A percentile compares a stretch with the other conserved stretches of the same genome.
Evolutionary conservation across 2,888 invertebrate species (phyloP).

Genomic region (Phengaris alcon): DNA sequence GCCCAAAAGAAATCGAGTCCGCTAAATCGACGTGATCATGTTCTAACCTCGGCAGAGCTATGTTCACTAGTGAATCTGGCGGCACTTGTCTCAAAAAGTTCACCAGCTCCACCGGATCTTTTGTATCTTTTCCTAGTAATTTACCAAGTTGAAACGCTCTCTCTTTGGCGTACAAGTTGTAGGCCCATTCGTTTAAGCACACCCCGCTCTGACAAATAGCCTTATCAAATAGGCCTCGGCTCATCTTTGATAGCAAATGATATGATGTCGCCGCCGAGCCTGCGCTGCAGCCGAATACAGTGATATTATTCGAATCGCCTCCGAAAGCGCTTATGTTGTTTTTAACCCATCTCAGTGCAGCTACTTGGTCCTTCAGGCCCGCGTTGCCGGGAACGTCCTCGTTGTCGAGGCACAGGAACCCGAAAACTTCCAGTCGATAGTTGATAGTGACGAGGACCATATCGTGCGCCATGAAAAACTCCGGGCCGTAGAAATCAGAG

Average conservation of each 20-base stretch:
- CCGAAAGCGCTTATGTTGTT: conserved; percentile 65
- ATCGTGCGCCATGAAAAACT: conserved; percentile 67
- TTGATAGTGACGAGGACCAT: conserved; percentile 70
- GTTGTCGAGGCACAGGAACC: conserved; percentile 68
- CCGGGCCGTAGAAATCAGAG: conserved; percentile 71
- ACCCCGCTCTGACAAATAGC: conserved; percentile 76
- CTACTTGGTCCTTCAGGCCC: conserved; percentile 71
- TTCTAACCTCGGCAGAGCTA: conserved; percentile 57
- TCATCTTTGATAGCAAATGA: conserved; percentile 67
- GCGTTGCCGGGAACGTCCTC: conserved; percentile 73
- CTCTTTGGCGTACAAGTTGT: conserved; percentile 56
- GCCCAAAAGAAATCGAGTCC: conserved; percentile 63
- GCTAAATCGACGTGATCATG: conserved; percentile 52
- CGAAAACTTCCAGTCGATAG: conserved; percentile 71
- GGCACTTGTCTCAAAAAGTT: conserved; percentile 58
- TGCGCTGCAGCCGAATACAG: conserved; percentile 73
- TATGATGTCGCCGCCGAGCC: conserved; percentile 63
- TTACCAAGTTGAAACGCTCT: conserved; percentile 69
- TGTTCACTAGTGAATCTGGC: conserved; percentile 53
- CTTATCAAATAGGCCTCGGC: conserved; percentile 64
- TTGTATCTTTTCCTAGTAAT: conserved; percentile 62
- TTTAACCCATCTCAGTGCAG: conserved; percentile 73
- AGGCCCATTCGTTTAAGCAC: conserved; percentile 69
- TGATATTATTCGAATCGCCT: conserved; percentile 64
- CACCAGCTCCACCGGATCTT: conserved; percentile 58